Evolutionary conservation across 2,797 vertebrate genomes (phyloP), one percentile per base, ranked within the genome.

Genomic region (Anableps anableps): DNA sequence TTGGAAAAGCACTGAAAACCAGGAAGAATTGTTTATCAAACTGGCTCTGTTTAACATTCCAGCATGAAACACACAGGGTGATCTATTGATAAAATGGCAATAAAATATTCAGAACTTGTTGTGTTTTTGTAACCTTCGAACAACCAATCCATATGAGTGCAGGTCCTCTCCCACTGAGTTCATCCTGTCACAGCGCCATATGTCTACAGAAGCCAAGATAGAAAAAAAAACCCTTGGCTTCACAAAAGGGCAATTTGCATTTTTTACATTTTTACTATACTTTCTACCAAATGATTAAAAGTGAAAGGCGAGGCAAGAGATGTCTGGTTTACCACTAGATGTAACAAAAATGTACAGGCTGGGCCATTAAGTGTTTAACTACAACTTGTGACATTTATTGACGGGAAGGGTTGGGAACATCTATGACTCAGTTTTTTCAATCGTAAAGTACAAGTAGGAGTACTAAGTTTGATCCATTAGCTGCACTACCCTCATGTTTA

Each of bases 61-160:
- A 31, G 36, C 9, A n/a, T 34, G 51, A 58, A 48, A 23, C 8
- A 45, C 14, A 34, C 38, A 0, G 11, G 3, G 21, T 68, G 3
- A 58, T 70, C 29, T 70, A 45, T 55, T 31, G 73, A 43, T 48
- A 68, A 43, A 75, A 68, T 21, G 13, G 26, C 23, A 60, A 47
- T 72, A 45, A 60, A 78, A 58, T 72, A 78, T 78, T 72, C 68
- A 72, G 55, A 72, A 72, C 41, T 71, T 45, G 29, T 45, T 16
- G 38, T 47, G 13, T 47, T 72, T 45, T 72, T 58, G 41, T 72
- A 34, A 72, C 53, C 55, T 62, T 60, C 62, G 70, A 72, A 62
- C 43, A 60, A 48, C 68, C 72, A 3, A 79, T 62, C 53, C 36
- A 34, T 72, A 21, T 34, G 17, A 45, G 48, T 45, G 51, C 66